Evolutionary conservation across 2,797 vertebrate genomes (phyloP), one percentile per base, ranked within the genome.

Genomic region (Enteromius treurensis): DNA sequence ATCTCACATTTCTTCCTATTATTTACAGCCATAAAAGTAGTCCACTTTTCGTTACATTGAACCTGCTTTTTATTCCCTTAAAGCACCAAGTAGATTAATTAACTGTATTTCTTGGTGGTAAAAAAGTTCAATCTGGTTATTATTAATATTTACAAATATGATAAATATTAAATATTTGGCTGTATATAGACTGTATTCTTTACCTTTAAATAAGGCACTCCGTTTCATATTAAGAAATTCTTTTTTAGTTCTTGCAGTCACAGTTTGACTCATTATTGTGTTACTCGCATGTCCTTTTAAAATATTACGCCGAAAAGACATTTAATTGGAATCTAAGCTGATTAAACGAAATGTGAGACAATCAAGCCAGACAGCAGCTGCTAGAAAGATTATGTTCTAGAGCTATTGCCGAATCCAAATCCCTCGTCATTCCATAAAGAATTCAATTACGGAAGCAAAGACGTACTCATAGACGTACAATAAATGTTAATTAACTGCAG

Each of bases 261-360:
- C n/a, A 80, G 23, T 80, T 58, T 32, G 45, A 49, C 76, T 51
- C 4, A 34, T 67, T 51, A 34, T 67, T 51, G 14, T 21, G 40
- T 32, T 65, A 21, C 55, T n/a, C 58, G 51, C 70, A 49, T 15
- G 21, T 51, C 70, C 70, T 62, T 75, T 42, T 53, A 32, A 81
- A 42, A 51, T 11, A 84, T 51, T 26, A 60, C 2, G 42, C 62
- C 47, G 67, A 81, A 78, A 73, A 79, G 58, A 53, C 70, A 29
- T 69, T 84, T 73, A 69, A 81, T 71, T 42, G 17, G 5, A 74
- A 84, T 75, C 74, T 53, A 81, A 81, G 81, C 78, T 83, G 84
- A 86, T 77, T 51, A 76, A 73, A 84, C 14, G 65, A 86, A 86
- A 86, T 67, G 65, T 79, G 69, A 86, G 67, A 34, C 73, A 51